A percentile compares a stretch with the other conserved stretches of the same genome.
phyloP scores from a whole-genome alignment of 2,113 vertebrate genomes.

The Canis aureus region DNA sequence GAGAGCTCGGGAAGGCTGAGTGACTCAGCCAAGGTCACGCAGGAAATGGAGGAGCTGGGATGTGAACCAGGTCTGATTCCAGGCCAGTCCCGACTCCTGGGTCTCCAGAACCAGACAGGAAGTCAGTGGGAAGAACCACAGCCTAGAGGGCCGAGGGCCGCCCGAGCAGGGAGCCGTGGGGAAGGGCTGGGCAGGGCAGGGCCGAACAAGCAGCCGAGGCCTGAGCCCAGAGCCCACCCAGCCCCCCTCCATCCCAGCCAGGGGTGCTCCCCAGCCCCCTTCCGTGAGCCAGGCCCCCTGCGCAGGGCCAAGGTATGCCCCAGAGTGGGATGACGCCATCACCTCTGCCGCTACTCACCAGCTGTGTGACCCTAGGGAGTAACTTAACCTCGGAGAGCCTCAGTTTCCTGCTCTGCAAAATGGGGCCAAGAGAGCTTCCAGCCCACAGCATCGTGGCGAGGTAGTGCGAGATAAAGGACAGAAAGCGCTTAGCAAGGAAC shows the following conservation, averaged over 20 bases:
- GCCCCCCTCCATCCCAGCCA: not conserved
- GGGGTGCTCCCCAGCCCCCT: too few species aligned
- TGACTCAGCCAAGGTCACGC: not conserved
- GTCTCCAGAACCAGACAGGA: not conserved
- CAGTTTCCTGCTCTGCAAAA: constrained; percentile 11
- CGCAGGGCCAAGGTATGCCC: not conserved
- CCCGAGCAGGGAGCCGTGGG: not conserved
- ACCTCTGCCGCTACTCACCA: not conserved
- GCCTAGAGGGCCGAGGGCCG: too few species aligned
- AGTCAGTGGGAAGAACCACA: not conserved
- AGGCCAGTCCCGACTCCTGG: not conserved
- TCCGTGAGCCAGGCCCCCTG: not conserved
- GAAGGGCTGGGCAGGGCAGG: too few species aligned
- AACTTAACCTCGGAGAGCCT: not conserved
- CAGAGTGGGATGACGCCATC: not conserved
- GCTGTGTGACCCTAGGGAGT: not conserved
- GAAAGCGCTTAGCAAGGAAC: not conserved
- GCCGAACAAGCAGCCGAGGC: not conserved
- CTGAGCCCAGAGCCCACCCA: not conserved
- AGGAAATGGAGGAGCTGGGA: not conserved
- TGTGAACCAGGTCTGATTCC: not conserved
- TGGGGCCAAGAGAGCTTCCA: not conserved
- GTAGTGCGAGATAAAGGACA: rapidly evolving
- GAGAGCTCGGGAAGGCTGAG: not conserved
- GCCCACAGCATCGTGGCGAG: not conserved